These are phyloP conservation scores for Anoplius nigerrimus DNA, from an alignment of 2,888 invertebrate species.

Conservation along the genomic window DNA sequence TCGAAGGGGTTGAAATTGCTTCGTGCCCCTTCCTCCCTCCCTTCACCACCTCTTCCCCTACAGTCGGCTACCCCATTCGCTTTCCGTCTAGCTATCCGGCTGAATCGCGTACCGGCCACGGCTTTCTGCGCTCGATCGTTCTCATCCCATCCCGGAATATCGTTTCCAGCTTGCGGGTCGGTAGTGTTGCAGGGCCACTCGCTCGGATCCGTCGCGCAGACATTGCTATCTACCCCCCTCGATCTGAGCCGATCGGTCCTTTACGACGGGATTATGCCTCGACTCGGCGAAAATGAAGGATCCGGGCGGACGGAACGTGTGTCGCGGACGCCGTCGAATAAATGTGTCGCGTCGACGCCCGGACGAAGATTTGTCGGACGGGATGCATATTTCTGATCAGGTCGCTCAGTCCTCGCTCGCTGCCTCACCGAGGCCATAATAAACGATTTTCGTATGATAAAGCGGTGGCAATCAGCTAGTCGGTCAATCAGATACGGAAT, in stretches of 20 bases:
- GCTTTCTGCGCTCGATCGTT: constrained; percentile 14
- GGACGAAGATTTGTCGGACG: too few relatives aligned
- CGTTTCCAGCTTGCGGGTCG: constrained; percentile 17
- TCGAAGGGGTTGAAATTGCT: constrained; percentile 15
- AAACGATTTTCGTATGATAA: too few relatives aligned
- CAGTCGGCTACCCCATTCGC: background rate
- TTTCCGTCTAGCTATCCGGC: background rate
- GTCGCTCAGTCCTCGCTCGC: too few relatives aligned
- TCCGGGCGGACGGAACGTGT: background rate
- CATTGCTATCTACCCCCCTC: too few relatives aligned
- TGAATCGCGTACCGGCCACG: too few relatives aligned
- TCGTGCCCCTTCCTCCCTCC: background rate
- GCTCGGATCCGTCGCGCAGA: too few relatives aligned
- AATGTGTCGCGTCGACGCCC: too few relatives aligned
- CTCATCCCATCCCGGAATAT: background rate
- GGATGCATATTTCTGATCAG: too few relatives aligned
- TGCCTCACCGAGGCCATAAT: too few relatives aligned
- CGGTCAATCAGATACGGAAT: too few relatives aligned
- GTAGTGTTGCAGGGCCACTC: background rate
- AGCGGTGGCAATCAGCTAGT: too few relatives aligned
- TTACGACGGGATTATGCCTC: constrained; percentile 10
- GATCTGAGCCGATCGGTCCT: background rate
- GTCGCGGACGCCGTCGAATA: background rate
- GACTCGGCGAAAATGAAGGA: background rate
- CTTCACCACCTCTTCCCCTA: background rate